Evolutionary conservation across 2,113 vertebrate species (phyloP).

Genomic region (Pachypanchax playfairii): DNA sequence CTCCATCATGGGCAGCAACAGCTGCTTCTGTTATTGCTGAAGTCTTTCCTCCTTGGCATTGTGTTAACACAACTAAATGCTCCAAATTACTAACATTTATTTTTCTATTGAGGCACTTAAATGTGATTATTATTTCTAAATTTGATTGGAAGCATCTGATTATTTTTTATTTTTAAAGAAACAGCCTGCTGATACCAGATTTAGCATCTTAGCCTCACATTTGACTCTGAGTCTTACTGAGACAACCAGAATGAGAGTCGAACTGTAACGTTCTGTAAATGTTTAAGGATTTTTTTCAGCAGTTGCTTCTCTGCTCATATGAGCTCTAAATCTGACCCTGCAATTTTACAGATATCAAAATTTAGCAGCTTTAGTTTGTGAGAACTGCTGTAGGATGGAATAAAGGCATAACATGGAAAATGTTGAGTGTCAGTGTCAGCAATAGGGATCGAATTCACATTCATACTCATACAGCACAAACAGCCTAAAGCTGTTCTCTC

Average conservation of each 20-base stretch:
- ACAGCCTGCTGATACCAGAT: too few relatives aligned
- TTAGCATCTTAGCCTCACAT: background rate
- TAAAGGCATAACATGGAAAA: slow-evolving; percentile 28
- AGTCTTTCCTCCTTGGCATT: too few relatives aligned
- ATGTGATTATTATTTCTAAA: too few relatives aligned
- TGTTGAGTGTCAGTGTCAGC: slow-evolving; percentile 45
- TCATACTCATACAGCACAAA: slow-evolving; percentile 40
- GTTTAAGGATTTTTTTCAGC: slow-evolving; percentile 10
- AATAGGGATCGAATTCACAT: slow-evolving; percentile 49
- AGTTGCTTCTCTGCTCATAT: slow-evolving; percentile 6
- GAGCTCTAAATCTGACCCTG: slow-evolving; percentile 38
- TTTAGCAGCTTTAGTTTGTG: slow-evolving; percentile 39
- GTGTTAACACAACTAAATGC: background rate
- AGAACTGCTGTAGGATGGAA: slow-evolving; percentile 40
- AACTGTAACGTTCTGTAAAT: slow-evolving; percentile 21
- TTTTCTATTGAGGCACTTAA: background rate
- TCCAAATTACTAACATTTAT: background rate
- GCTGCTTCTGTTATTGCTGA: too few relatives aligned
- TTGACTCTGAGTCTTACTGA: background rate
- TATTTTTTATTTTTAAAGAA: too few relatives aligned
- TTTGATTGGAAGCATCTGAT: background rate
- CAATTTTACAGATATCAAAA: slow-evolving; percentile 33
- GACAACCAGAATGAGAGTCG: slow-evolving; percentile 8
- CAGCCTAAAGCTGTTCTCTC: slow-evolving; percentile 25
- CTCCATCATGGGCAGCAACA: too few relatives aligned